These are phyloP conservation scores for Myotis brandtii DNA, from an alignment of 2,113 vertebrate species.

Conservation along the genomic window DNA sequence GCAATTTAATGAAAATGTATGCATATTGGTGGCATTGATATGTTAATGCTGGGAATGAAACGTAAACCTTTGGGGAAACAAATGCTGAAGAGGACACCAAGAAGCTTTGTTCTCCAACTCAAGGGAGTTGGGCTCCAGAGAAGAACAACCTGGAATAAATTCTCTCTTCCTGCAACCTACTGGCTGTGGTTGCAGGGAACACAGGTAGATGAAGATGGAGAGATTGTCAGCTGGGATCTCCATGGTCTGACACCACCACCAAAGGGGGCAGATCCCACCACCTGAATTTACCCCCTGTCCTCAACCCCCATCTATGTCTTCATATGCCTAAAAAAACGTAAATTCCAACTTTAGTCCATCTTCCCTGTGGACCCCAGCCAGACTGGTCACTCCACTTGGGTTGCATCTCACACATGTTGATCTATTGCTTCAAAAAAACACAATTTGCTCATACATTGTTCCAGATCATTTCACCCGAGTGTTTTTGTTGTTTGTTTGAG, in stretches of 20 bases:
- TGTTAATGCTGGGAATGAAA: conserved; percentile 23
- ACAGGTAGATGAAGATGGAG: neutral
- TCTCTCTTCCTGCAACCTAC: neutral
- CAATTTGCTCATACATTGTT: conserved; percentile 63
- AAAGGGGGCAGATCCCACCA: neutral
- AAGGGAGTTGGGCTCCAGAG: neutral
- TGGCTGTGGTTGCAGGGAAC: neutral
- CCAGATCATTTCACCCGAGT: conserved; percentile 68
- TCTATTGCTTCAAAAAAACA: conserved; percentile 50
- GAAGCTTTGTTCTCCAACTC: neutral
- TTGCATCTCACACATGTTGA: neutral
- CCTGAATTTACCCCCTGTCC: neutral
- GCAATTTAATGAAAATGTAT: conserved; percentile 41
- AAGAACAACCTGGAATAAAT: neutral
- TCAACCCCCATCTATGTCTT: neutral
- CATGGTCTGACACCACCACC: neutral
- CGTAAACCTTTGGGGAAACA: conserved; percentile 4
- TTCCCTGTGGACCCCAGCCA: neutral
- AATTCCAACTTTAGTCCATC: neutral
- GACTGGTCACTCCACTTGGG: neutral
- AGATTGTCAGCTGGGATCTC: neutral
- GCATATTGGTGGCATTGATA: neutral
- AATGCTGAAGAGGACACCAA: neutral
- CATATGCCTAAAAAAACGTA: neutral
- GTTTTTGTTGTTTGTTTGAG: conserved; percentile 71